Conservation (phyloP, 2,113 vertebrate species). For the Elgaria multicarinata region DNA sequence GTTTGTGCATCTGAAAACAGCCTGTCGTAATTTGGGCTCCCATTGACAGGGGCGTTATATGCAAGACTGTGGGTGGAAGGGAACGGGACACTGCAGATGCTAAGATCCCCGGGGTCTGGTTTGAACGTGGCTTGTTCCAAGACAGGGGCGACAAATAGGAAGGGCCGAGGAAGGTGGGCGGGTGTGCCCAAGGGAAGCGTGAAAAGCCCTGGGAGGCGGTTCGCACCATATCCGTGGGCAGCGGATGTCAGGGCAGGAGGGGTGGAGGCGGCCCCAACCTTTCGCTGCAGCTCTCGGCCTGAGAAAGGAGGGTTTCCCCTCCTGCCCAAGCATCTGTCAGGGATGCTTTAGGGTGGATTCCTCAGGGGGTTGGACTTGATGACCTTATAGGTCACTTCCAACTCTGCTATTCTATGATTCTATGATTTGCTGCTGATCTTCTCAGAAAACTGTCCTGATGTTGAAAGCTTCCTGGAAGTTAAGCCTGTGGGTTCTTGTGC, state of each 20-base stretch:
- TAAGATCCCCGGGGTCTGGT: neutral
- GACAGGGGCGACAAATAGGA: neutral
- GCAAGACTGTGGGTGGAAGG: neutral
- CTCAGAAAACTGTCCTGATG: neutral
- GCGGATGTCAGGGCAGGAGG: too few species aligned
- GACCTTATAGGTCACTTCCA: too few species aligned
- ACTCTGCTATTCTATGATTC: too few species aligned
- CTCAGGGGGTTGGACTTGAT: too few species aligned
- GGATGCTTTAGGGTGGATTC: too few species aligned
- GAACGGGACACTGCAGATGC: neutral
- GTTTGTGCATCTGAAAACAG: neutral
- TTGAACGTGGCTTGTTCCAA: neutral
- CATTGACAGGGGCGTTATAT: neutral
- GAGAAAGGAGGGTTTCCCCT: neutral
- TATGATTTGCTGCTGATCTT: neutral
- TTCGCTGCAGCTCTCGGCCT: neutral
- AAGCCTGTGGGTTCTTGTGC: neutral
- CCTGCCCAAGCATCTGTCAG: too few species aligned
- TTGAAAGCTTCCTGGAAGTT: neutral
- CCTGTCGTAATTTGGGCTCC: neutral
- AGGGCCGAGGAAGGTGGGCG: neutral
- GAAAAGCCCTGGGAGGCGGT: too few species aligned
- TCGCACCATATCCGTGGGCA: neutral
- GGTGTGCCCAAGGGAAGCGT: too few species aligned
- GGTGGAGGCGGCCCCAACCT: too few species aligned